Conservation (phyloP, 2,888 invertebrate genomes). For the Drosophila imparisetae region DNA sequence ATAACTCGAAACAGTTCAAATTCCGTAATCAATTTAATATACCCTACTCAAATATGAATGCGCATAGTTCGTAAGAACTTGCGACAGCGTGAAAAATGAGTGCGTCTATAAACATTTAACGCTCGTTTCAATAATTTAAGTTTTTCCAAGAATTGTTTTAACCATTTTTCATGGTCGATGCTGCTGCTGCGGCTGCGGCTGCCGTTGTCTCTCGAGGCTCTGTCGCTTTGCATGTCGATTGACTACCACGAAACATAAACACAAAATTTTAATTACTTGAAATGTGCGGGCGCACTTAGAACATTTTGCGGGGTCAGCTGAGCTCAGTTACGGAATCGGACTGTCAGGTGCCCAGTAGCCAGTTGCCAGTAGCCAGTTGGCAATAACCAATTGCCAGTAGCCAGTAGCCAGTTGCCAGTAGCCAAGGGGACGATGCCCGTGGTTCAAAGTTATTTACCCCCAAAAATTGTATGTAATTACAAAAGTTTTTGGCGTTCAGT, state of each 20-base stretch:
- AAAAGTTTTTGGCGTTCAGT: conserved; percentile 78
- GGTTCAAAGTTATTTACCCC: conserved; percentile 78
- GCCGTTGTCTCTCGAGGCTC: neutral
- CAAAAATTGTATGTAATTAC: conserved; percentile 80
- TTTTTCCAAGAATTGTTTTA: conserved; percentile 65
- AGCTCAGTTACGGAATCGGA: conserved; percentile 26
- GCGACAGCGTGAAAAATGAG: conserved; percentile 68
- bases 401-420: conserved; percentile 40
- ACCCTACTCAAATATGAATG: conserved; percentile 27
- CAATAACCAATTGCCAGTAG: neutral
- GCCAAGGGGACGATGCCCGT: conserved; percentile 34
- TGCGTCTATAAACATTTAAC: conserved; percentile 49
- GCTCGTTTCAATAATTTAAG: conserved; percentile 60
- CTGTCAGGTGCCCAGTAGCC: neutral
- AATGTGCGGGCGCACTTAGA: conserved; percentile 79
- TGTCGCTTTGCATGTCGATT: conserved; percentile 44
- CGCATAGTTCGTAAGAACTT: conserved; percentile 58
- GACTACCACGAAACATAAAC: conserved; percentile 69
- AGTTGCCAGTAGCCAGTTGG: neutral
- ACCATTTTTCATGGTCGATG: conserved; percentile 63
- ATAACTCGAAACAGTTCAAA: neutral
- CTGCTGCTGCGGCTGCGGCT: conserved; percentile 7
- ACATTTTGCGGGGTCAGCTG: conserved; percentile 72
- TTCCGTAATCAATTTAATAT: conserved; percentile 2
- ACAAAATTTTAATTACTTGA: conserved; percentile 77